phyloP scores from a whole-genome alignment of 2,888 invertebrate species.

The Psococerastis gibbosa region DNA sequence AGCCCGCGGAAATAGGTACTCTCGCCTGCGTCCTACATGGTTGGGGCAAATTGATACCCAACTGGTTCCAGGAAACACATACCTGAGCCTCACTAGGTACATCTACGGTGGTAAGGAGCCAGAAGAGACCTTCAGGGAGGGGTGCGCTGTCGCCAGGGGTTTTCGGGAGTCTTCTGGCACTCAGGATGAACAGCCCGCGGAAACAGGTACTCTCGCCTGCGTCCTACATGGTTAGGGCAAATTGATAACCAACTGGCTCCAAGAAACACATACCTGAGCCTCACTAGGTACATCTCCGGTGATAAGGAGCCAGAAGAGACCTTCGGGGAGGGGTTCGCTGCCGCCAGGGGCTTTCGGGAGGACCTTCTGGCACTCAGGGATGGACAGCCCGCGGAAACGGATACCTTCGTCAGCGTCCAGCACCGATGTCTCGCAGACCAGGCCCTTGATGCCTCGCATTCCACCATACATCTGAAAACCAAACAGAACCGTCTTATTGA shows the following conservation, averaged over 20 bases:
- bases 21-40: too few species aligned
- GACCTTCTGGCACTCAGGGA: slow-evolving; percentile 78
- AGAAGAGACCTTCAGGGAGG: slow-evolving; percentile 85
- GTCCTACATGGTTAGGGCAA: too few species aligned
- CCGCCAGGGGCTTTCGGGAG: slow-evolving; percentile 69
- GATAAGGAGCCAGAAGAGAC: slow-evolving; percentile 80
- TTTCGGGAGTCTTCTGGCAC: slow-evolving; percentile 73
- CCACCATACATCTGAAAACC: slow-evolving; percentile 65
- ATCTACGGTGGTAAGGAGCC: slow-evolving; percentile 78
- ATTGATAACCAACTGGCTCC: too few species aligned
- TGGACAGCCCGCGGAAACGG: slow-evolving; percentile 81
- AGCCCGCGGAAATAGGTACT: slow-evolving; percentile 84
- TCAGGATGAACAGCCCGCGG: slow-evolving; percentile 87
- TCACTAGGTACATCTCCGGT: slow-evolving; percentile 77
- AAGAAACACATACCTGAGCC: slow-evolving; percentile 38
- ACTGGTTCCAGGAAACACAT: slow-evolving; percentile 16
- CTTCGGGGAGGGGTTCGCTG: slow-evolving; percentile 74
- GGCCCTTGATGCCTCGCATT: slow-evolving; percentile 88
- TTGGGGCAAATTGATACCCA: too few species aligned
- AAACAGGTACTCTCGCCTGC: slow-evolving; percentile 91
- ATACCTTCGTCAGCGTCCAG: slow-evolving; percentile 91
- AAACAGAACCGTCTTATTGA: not conserved
- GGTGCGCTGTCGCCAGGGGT: slow-evolving; percentile 65
- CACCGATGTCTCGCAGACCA: slow-evolving; percentile 90
- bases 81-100: slow-evolving; percentile 67